Base-by-base conservation (phyloP, 2,797 vertebrate genomes). In the Hipposideros larvatus region DNA sequence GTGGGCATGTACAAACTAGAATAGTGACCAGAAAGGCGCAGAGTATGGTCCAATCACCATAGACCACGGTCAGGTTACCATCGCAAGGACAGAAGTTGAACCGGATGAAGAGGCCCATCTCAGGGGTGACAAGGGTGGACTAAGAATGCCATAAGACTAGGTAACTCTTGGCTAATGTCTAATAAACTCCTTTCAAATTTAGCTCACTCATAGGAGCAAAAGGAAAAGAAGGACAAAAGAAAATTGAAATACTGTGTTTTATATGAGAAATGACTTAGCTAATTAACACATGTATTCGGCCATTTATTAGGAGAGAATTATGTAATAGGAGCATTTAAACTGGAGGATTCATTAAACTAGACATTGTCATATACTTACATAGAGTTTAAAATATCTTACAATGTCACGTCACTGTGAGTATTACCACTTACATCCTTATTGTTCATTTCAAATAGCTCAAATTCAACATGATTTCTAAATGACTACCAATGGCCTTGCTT, bases 371-470 rank as follows among this genome's bases (percentile, higher is more conserved):
- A 4, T 87, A 82, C 75, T 93, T 75, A 79, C 1, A 82, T 41
- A 24, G 31, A 53, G 14, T 74, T 53, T 51, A 89, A 89, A 91
- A 46, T 37, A 91, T 37, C 70, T 80, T 41, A 57, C 1, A 51
- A 31, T 90, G 82, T 18, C 78, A 43, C 1, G 41, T 85, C 71
- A 31, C n/a, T 51, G 6, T n/a, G 34, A 73, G 16, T 77, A 90
- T 87, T 68, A 31, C 2, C 26, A 73, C 15, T 73, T 21, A 77
- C 4, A 24, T 34, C 19, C 48, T 86, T 41, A 51, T n/a, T 59
- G 8, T 79, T 92, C 80, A 92, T 77, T 90, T 88, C 57, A 86
- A 82, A 83, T 18, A 90, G 51, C 2, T 91, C 53, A 94, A 71
- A 28, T 73, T 92, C 51, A 92, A 14, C 14, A 63, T 63, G 51